Percentiles rank a stretch among this genome's conserved stretches.
Evolutionary conservation across 2,113 vertebrate species (phyloP).

Genomic region (Xenus cinereus): DNA sequence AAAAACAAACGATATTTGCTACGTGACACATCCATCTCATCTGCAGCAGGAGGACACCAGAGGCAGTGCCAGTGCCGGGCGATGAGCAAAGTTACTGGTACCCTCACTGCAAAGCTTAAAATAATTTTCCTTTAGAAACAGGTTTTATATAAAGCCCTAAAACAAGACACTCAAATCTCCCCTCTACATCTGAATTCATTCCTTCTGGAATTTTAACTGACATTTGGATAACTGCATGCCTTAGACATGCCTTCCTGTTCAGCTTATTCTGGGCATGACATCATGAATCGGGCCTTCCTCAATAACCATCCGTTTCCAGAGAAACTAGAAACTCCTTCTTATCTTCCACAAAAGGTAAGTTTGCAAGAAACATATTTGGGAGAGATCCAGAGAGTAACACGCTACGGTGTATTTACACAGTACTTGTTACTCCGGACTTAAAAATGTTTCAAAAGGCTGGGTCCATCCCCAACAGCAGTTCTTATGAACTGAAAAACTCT

Average conservation of each 20-base stretch:
- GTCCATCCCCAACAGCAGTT: neutral
- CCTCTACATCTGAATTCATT: neutral
- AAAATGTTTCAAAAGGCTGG: neutral
- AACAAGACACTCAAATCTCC: neutral
- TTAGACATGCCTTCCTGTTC: neutral
- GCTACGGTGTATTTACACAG: neutral
- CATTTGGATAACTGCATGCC: neutral
- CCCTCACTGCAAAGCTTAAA: neutral
- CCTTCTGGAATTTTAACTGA: neutral
- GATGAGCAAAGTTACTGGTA: neutral
- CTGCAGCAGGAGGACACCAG: rapidly evolving
- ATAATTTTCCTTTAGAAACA: neutral
- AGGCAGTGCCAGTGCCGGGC: rapidly evolving
- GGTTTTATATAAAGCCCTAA: neutral
- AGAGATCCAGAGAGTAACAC: neutral
- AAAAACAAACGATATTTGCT: neutral
- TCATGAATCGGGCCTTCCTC: neutral
- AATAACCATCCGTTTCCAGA: neutral
- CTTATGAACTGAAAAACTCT: neutral
- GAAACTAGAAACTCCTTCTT: neutral
- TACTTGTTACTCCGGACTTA: neutral
- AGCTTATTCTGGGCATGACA: neutral
- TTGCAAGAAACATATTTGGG: neutral
- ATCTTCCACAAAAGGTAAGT: neutral
- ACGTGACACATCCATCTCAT: rapidly evolving